Base-by-base conservation (phyloP, 2,888 invertebrate species). In the Ophion slaviceki region DNA sequence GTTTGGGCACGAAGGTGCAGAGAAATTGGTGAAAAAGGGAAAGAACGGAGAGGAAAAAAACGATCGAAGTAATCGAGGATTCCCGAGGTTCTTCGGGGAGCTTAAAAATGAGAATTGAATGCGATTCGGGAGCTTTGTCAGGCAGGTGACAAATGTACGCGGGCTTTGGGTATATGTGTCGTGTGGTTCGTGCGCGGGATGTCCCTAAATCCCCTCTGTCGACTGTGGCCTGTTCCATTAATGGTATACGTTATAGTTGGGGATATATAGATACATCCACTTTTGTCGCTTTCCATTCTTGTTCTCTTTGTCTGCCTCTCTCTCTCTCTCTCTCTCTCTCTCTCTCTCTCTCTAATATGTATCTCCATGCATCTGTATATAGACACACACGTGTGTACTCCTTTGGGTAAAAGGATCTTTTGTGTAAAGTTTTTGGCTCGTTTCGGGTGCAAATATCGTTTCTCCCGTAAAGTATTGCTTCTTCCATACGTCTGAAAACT, bases 71-170 rank as follows among this genome's bases (percentile, higher is more conserved):
- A 71, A 83, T 70, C 76, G 80, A 75, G 85, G 83, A 71, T 83
- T 83, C 36, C 71, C 57, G 67, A 67, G 61, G 66, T 79, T 83
- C 79, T 85, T 78, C 80, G 76, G 76, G 75, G 71, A 76, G 79
- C 76, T 86, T 82, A 86, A 86, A 86, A 80, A 82, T 83, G 79
- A 76, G 85, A 82, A 86, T 83, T 86, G 83, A 83, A 83, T 83
- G 82, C 79, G 83, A 83, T 77, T 75, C 75, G 74, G 80, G 80
- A 75, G 85, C 83, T 86, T 86, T 86, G 85, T 86, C 83, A 80
- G 72, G 67, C 75, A 80, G 67, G 82, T 86, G 85, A 86, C 82
- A 83, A 86, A 86, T 86, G 80, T 82, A 76, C 79, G 76, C 76
- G 80, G 67, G 80, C 83, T 83, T 70, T 71, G 62, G 74, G 61